Percentiles rank a stretch among this genome's conserved stretches.
phyloP scores from a whole-genome alignment of 2,888 invertebrate genomes.

The Cephus runcator region DNA sequence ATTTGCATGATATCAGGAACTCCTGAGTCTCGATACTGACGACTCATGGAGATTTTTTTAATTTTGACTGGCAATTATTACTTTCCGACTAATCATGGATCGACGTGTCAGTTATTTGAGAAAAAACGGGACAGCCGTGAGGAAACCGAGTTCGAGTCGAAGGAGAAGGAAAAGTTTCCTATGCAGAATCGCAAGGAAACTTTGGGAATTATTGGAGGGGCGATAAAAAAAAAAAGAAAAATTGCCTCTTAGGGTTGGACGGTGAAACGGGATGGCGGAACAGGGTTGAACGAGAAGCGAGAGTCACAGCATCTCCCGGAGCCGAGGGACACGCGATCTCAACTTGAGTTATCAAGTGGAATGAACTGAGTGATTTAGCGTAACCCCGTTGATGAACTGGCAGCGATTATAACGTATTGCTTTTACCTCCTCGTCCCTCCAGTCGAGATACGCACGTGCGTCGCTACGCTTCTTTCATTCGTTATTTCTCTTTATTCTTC shows the following conservation, averaged over 20 bases:
- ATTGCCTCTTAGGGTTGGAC: neutral
- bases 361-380: conserved; percentile 23
- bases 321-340: conserved; percentile 20
- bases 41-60: neutral
- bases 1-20: neutral
- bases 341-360: conserved; percentile 20
- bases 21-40: neutral
- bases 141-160: neutral
- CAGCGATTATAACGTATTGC: conserved; percentile 18
- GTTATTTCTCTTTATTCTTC: neutral
- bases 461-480: neutral
- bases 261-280: conserved; percentile 3
- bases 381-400: conserved; percentile 18
- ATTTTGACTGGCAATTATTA: neutral
- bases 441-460: neutral
- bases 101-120: neutral
- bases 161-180: conserved; percentile 12
- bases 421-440: neutral
- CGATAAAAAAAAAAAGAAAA: conserved; percentile 18
- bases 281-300: conserved; percentile 1
- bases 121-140: neutral
- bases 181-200: conserved; percentile 21
- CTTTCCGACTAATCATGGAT: neutral
- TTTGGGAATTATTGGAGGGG: conserved; percentile 17
- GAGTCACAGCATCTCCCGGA: conserved; percentile 12